Evolutionary conservation across 1,140 invertebrate species (phyloP), one percentile per base, ranked within the genome.

Genomic region (Manduca sexta): DNA sequence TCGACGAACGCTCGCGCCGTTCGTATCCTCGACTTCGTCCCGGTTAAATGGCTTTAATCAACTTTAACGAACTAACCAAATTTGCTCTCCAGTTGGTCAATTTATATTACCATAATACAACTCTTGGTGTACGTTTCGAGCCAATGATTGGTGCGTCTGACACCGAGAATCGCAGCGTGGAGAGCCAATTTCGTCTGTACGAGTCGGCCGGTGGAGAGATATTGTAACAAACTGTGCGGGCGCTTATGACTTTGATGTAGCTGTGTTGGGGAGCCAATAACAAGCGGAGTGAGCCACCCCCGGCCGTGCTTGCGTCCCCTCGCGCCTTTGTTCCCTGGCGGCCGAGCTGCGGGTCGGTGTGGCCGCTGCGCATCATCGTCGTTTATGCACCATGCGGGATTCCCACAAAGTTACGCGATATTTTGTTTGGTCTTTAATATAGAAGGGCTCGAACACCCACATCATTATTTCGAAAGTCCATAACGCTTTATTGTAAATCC

Each of bases 21-120:
- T 70, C 74, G 77, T 74, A 69, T 75, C 70, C 70, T 71, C 74
- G 75, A 73, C 69, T 72, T 66, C 71, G 79, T 75, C 69, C 74
- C 75, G 77, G 75, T 83, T 86, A 87, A 87, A 86, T 87, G 85
- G 74, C 84, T 86, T 86, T 86, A 87, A 87, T 87, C 84, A 87
- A 78, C 83, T 83, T 82, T 86, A 86, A 84, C 81, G 74, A 87
- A 87, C 85, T 87, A 87, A 86, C 81, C 76, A 74, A 86, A 85
- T 81, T 85, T 84, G 76, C 66, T 75, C 81, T 74, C 69, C 82
- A 81, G 85, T 87, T 87, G 84, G 83, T 83, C 85, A 86, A 86
- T 87, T 86, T 87, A 87, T 87, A 87, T 86, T 87, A 83, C 75
- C 74, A 84, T 84, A 81, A 84, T 85, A 83, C 74, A 68, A 62